Evolutionary conservation across 1,140 invertebrate species (phyloP).

Genomic region (Periplaneta americana): DNA sequence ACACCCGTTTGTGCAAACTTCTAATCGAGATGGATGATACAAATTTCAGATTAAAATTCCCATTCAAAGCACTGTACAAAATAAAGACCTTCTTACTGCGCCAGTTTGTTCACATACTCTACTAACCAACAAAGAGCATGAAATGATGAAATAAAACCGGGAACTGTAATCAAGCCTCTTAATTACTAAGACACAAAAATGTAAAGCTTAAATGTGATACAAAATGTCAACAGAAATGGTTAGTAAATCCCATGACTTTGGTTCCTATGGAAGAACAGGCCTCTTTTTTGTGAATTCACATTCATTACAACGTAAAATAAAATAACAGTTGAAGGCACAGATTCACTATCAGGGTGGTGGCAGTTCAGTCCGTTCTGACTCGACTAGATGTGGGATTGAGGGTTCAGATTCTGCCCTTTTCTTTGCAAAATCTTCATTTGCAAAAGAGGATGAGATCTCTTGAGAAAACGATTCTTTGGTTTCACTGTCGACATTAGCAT

Average conservation of each 20-base stretch:
- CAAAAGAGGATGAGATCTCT: background rate
- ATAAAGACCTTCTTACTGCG: too few relatives aligned
- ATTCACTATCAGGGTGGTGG: background rate
- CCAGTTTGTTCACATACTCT: too few relatives aligned
- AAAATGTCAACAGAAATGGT: background rate
- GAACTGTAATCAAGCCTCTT: background rate
- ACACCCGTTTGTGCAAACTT: too few relatives aligned
- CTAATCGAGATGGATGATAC: too few relatives aligned
- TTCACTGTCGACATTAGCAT: background rate
- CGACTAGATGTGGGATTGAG: slow-evolving; percentile 4
- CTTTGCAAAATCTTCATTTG: slow-evolving; percentile 4
- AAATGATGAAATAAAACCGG: too few relatives aligned
- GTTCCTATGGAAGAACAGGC: background rate
- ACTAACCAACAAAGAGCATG: too few relatives aligned
- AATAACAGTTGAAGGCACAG: background rate
- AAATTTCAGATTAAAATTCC: too few relatives aligned
- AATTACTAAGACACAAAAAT: background rate
- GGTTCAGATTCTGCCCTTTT: slow-evolving; percentile 15
- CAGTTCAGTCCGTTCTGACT: background rate
- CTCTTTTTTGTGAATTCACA: background rate
- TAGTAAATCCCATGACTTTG: background rate
- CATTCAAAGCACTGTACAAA: too few relatives aligned
- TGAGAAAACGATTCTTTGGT: background rate
- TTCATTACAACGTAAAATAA: background rate
- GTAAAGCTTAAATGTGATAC: background rate